Evolutionary conservation across 2,888 invertebrate genomes (phyloP).

Genomic region (Mesorhabditis spiculigera): DNA sequence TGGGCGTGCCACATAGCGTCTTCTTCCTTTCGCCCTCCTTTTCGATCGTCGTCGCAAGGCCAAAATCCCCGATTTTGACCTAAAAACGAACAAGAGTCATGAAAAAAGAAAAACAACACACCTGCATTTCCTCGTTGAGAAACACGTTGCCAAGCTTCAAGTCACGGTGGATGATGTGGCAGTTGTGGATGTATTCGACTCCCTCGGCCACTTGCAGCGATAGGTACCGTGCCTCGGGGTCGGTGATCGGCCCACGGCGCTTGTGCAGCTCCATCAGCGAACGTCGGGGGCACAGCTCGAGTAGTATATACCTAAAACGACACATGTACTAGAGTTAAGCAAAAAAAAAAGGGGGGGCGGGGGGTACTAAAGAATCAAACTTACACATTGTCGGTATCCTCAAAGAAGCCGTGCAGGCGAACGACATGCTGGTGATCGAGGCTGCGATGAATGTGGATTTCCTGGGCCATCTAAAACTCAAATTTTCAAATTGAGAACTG

Average conservation of each 20-base stretch:
- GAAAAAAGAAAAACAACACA: conserved; percentile 57
- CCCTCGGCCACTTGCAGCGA: conserved; percentile 84
- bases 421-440: conserved; percentile 86
- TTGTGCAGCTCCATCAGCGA: conserved; percentile 98
- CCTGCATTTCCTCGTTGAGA: conserved; percentile 83
- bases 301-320: conserved; percentile 73
- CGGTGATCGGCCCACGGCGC: conserved; percentile 85
- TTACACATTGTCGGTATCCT: conserved; percentile 75
- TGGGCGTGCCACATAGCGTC: conserved; percentile 98
- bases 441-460: conserved; percentile 88
- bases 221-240: conserved; percentile 96
- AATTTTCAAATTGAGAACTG: background rate
- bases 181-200: conserved; percentile 85
- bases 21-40: conserved; percentile 78
- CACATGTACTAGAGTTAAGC: conserved; percentile 62
- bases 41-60: conserved; percentile 87
- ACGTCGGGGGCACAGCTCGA: conserved; percentile 89
- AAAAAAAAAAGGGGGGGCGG: background rate
- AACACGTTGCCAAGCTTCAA: conserved; percentile 96
- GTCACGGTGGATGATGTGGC: conserved; percentile 91
- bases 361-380: background rate
- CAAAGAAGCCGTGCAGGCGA: conserved; percentile 88
- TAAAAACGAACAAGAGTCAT: conserved; percentile 26
- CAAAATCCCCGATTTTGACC: conserved; percentile 95
- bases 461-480: conserved; percentile 66